Conservation (phyloP, 2,888 invertebrate genomes). For the Ganaspis brasiliensis region DNA sequence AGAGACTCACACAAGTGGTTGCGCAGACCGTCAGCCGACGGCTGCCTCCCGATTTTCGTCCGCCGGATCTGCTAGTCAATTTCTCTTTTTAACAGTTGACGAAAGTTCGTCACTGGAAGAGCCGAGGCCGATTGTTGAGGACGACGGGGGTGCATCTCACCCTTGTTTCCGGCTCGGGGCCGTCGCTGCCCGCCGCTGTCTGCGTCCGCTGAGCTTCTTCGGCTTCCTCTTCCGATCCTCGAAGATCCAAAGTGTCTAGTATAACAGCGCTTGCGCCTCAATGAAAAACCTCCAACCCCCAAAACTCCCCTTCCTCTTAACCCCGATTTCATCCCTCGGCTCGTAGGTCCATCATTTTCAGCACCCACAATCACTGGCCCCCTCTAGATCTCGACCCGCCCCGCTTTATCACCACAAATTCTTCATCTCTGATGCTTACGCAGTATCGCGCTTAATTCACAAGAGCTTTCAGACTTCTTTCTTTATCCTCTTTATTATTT, state of each 20-base stretch:
- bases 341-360: conserved; percentile 57
- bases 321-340: conserved; percentile 46
- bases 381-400: conserved; percentile 47
- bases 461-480: not conserved
- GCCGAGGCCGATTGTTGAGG: conserved; percentile 75
- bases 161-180: conserved; percentile 75
- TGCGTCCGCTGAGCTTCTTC: conserved; percentile 74
- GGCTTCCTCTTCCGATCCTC: conserved; percentile 73
- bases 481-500: not conserved
- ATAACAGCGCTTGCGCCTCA: conserved; percentile 57
- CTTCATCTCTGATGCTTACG: conserved; percentile 6
- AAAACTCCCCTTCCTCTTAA: conserved; percentile 47
- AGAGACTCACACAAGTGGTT: conserved; percentile 59
- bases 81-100: conserved; percentile 62
- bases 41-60: conserved; percentile 59
- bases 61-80: conserved; percentile 64
- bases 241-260: conserved; percentile 67
- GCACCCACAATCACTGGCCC: conserved; percentile 44
- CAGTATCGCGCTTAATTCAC: conserved; percentile 26
- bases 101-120: conserved; percentile 73
- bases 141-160: conserved; percentile 73
- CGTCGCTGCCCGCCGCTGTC: conserved; percentile 74
- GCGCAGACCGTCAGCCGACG: conserved; percentile 55
- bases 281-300: conserved; percentile 34
- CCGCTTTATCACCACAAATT: conserved; percentile 33